These are phyloP conservation scores for Drosophila histrio DNA, from an alignment of 2,888 invertebrate genomes.

Conservation along the genomic window DNA sequence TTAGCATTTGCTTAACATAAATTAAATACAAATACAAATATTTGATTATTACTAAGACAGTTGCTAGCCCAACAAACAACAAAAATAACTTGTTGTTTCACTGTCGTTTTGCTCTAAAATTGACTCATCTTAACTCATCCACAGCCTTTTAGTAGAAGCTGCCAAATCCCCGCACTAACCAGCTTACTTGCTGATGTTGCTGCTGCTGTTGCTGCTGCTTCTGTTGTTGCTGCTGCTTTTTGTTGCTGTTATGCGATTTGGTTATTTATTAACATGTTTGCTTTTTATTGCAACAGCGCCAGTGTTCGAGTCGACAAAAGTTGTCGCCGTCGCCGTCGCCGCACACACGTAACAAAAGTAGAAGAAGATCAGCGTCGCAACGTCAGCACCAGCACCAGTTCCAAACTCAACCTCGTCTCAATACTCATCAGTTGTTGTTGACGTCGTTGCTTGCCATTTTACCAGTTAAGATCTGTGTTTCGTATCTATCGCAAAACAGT, in stretches of 20 bases:
- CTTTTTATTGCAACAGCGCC: conserved; percentile 62
- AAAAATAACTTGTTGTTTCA: conserved; percentile 42
- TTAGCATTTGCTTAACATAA: conserved; percentile 67
- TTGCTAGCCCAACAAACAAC: conserved; percentile 52
- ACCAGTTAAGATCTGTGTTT: conserved; percentile 67
- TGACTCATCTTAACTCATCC: conserved; percentile 45
- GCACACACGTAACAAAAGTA: conserved; percentile 43
- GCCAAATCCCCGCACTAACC: conserved; percentile 4
- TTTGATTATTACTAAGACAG: conserved; percentile 52
- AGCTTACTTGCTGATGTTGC: background rate
- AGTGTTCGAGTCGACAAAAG: conserved; percentile 48
- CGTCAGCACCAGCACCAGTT: conserved; percentile 21
- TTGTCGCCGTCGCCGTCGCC: conserved; percentile 52
- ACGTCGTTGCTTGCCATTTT: conserved; percentile 47
- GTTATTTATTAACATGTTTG: conserved; percentile 74
- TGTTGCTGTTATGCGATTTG: conserved; percentile 51
- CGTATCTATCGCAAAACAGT: conserved; percentile 78
- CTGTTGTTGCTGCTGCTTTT: background rate
- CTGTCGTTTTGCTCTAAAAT: conserved; percentile 5
- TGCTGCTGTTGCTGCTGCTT: conserved; percentile 33
- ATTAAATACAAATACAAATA: conserved; percentile 39
- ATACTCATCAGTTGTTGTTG: conserved; percentile 12
- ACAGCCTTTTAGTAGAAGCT: conserved; percentile 41
- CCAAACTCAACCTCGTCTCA: conserved; percentile 9
- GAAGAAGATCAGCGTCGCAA: conserved; percentile 63